Base-by-base conservation (phyloP, 2,797 vertebrate species). In the Pseudochaenichthys georgianus region DNA sequence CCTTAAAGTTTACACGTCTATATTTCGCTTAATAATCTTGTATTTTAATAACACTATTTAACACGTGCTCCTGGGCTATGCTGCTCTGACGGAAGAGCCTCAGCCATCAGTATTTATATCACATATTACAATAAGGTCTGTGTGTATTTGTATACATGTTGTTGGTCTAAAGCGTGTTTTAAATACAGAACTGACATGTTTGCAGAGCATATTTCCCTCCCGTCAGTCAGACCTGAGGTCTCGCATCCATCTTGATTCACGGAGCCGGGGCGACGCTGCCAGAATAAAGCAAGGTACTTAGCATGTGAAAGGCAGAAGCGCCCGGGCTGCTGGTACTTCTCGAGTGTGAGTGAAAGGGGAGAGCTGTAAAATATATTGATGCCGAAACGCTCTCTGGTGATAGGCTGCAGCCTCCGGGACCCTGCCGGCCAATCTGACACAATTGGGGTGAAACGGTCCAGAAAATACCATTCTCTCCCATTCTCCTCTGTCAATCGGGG, bases 381-480 rank as follows among this genome's bases (percentile, higher is more conserved):
- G 93, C 90, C 87, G 91, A 92, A 89, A 86, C 89, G 78, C 77
- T 82, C 83, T 87, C 93, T 53, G 93, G 95, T 93, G 91, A 91
- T 73, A 88, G 88, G 88, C 86, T 80, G 78, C 60, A 92, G 87
- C 94, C 92, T 91, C 84, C 75, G 86, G 88, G 86, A 87, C 90
- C 51, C 90, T 87, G 93, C 94, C 86, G 92, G 93, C 92, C 92
- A 93, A 76, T 80, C 90, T 75, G 79, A 92, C 94, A 96, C 95
- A 96, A 96, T 95, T 84, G 88, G 85, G 90, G 93, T 94, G 94
- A 96, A 96, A 95, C 94, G 88, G 95, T 87, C 92, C 95, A 95
- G 95, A 96, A 96, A 96, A 96, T 92, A 93, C 94, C 90, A 95
- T 95, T 95, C 94, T 94, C 85, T 82, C 70, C 91, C 82, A 88